These are phyloP conservation scores for Hassar affinis DNA, from an alignment of 2,113 vertebrate species.

Conservation along the genomic window DNA sequence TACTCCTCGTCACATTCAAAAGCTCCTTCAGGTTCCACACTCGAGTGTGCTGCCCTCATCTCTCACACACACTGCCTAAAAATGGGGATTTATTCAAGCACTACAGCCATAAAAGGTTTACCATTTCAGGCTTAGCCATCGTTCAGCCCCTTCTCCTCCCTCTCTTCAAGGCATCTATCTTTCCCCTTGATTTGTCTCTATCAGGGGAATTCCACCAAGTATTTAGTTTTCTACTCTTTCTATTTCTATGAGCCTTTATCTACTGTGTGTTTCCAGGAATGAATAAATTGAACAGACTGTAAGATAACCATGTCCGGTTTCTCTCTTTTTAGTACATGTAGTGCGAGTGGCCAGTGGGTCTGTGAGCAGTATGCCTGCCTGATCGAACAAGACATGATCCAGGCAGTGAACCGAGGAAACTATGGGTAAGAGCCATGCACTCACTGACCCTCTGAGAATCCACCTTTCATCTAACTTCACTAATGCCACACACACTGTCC, in stretches of 20 bases:
- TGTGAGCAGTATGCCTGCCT: conserved; percentile 88
- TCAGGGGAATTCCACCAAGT: conserved; percentile 51
- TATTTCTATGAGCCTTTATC: not conserved
- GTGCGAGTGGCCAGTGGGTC: conserved; percentile 77
- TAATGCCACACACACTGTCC: not conserved
- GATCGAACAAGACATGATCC: conserved; percentile 82
- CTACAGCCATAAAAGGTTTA: conserved; percentile 65
- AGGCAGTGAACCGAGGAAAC: conserved; percentile 79
- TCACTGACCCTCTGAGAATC: not conserved
- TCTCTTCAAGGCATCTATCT: conserved; percentile 15
- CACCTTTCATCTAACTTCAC: not conserved
- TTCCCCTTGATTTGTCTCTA: conserved; percentile 31
- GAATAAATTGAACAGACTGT: not conserved
- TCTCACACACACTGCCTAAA: conserved; percentile 56
- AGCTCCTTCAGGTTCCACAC: conserved; percentile 48
- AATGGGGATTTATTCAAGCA: conserved; percentile 55
- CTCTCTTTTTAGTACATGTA: conserved; percentile 79
- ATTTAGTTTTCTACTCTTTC: not conserved
- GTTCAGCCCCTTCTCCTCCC: conserved; percentile 37
- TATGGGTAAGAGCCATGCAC: conserved; percentile 77
- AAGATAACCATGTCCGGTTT: conserved; percentile 7
- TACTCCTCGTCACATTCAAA: conserved; percentile 33
- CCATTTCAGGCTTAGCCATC: conserved; percentile 8
- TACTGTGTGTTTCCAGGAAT: not conserved
- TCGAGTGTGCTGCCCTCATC: conserved; percentile 9